phyloP scores from a whole-genome alignment of 2,113 vertebrate species.

The Zosterops japonicus region DNA sequence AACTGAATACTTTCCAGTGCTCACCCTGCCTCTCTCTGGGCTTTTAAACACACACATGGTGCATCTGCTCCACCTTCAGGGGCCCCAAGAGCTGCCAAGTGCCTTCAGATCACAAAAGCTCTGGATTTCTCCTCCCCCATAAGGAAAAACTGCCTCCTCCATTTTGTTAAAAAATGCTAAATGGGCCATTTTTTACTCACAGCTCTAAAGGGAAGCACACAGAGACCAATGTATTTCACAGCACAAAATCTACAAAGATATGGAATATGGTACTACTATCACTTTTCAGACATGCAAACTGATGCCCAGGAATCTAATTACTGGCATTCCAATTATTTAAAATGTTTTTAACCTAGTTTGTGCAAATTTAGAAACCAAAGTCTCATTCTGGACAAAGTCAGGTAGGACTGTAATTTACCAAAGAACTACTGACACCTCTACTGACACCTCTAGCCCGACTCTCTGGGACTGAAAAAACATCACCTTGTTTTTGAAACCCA shows the following conservation, averaged over 20 bases:
- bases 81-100: background rate
- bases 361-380: background rate
- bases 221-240: background rate
- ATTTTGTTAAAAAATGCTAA: background rate
- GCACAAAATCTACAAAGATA: background rate
- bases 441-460: background rate
- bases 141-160: background rate
- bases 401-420: background rate
- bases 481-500: background rate
- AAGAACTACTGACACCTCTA: background rate
- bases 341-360: background rate
- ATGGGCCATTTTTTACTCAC: background rate
- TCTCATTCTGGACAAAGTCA: background rate
- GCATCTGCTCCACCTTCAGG: background rate
- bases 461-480: background rate
- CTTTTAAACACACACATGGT: background rate
- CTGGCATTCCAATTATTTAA: background rate
- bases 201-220: background rate
- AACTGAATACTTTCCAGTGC: background rate
- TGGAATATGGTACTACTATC: background rate
- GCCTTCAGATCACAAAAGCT: background rate
- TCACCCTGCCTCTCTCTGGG: background rate
- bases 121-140: accelerated
- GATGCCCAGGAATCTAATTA: background rate
- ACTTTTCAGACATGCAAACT: background rate